phyloP scores from a whole-genome alignment of 2,797 vertebrate species.

The Coreius guichenoti region DNA sequence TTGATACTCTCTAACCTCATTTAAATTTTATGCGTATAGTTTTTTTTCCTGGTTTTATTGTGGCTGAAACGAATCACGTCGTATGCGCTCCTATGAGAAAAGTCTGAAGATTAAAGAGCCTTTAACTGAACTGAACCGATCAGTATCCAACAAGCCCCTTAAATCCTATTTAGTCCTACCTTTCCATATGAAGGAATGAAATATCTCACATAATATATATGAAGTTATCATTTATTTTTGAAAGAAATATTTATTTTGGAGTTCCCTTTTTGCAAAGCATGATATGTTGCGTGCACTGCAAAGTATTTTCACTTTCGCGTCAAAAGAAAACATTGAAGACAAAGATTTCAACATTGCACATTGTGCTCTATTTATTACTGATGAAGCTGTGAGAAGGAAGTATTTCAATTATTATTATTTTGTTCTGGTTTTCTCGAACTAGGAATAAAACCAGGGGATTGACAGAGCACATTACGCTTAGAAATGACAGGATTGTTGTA shows the following conservation, averaged over 20 bases:
- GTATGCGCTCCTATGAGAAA: conserved; percentile 14
- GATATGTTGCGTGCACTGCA: conserved; percentile 41
- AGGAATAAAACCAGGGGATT: conserved; percentile 54
- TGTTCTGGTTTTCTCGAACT: conserved; percentile 55
- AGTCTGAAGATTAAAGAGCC: conserved; percentile 36
- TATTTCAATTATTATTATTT: conserved; percentile 9
- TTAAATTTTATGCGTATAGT: conserved; percentile 9
- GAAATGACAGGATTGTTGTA: background rate
- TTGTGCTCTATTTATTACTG: conserved; percentile 51
- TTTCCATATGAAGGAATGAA: conserved; percentile 60
- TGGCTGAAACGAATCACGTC: conserved; percentile 40
- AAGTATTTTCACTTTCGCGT: conserved; percentile 50
- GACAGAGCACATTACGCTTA: conserved; percentile 5
- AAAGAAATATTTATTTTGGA: conserved; percentile 59
- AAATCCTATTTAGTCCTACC: conserved; percentile 53
- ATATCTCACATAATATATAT: conserved; percentile 62
- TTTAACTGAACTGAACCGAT: conserved; percentile 55
- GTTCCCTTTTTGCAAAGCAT: conserved; percentile 56
- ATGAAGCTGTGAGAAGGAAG: conserved; percentile 56
- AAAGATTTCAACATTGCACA: conserved; percentile 30
- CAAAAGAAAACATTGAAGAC: conserved; percentile 20
- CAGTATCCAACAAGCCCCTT: conserved; percentile 31
- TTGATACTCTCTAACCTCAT: conserved; percentile 49
- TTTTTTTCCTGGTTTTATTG: conserved; percentile 39
- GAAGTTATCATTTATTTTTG: background rate